Evolutionary conservation across 1,140 invertebrate genomes (phyloP).

Genomic region (Anadara kagoshimensis): DNA sequence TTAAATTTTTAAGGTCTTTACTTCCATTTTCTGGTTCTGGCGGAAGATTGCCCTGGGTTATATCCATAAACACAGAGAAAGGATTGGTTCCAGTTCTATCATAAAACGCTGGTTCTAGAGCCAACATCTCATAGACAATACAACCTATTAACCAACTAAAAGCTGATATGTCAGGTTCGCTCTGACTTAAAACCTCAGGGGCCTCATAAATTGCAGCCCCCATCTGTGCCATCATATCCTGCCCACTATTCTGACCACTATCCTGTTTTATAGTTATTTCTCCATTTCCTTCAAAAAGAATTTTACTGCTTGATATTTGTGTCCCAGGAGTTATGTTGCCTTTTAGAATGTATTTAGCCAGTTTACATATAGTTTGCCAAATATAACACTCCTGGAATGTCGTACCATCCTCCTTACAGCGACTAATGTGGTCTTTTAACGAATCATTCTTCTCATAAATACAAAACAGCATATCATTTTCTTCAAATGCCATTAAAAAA

Average conservation of each 20-base stretch:
- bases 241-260: conserved; percentile 1
- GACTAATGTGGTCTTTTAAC: conserved; percentile 25
- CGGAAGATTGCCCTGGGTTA: conserved; percentile 47
- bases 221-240: conserved; percentile 9
- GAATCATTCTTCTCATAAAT: conserved; percentile 30
- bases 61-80: conserved; percentile 44
- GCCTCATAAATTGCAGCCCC: conserved; percentile 47
- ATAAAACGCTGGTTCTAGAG: conserved; percentile 51
- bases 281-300: conserved; percentile 20
- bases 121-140: conserved; percentile 52
- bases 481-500: conserved; percentile 42
- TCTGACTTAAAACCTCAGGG: conserved; percentile 46
- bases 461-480: conserved; percentile 25
- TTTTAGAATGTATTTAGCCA: conserved; percentile 15
- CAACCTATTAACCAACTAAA: conserved; percentile 54
- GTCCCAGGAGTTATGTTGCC: conserved; percentile 1
- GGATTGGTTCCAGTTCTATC: conserved; percentile 41
- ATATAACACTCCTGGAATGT: conserved; percentile 31
- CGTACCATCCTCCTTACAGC: conserved; percentile 22
- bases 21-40: conserved; percentile 27
- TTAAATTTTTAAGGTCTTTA: conserved; percentile 34
- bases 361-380: conserved; percentile 19
- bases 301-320: conserved; percentile 21
- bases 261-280: conserved; percentile 32
- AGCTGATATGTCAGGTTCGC: conserved; percentile 40